Evolutionary conservation across 2,113 vertebrate species (phyloP).

Genomic region (Cebidichthys violaceus): DNA sequence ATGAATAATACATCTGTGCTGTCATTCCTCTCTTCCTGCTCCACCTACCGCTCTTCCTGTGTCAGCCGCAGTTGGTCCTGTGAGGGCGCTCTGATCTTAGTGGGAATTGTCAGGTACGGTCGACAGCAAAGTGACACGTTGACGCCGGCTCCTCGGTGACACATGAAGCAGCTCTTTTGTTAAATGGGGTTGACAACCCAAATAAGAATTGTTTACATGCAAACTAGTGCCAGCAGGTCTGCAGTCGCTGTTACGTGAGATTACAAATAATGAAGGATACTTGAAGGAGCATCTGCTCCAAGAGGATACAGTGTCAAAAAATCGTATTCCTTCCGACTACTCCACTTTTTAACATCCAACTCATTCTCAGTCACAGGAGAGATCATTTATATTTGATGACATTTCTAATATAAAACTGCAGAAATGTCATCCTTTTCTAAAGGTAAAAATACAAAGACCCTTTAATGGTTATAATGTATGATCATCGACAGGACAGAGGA

Average conservation of each 20-base stretch:
- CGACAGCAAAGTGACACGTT: slow-evolving; percentile 63
- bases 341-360: background rate
- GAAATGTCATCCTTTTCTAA: background rate
- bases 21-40: slow-evolving; percentile 70
- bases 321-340: background rate
- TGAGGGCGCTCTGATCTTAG: slow-evolving; percentile 67
- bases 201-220: slow-evolving; percentile 69
- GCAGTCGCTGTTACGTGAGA: background rate
- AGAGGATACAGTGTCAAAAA: background rate
- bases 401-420: background rate
- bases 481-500: slow-evolving; percentile 30
- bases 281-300: slow-evolving; percentile 22
- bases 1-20: slow-evolving; percentile 81
- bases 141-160: slow-evolving; percentile 48
- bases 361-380: background rate
- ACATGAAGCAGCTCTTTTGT: slow-evolving; percentile 41
- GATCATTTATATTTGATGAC: background rate
- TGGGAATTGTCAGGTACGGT: slow-evolving; percentile 71
- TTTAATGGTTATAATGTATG: background rate
- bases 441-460: background rate
- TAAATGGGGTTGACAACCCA: slow-evolving; percentile 60
- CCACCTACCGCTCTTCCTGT: slow-evolving; percentile 57
- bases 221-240: slow-evolving; percentile 49
- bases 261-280: slow-evolving; percentile 9
- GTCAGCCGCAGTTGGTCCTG: slow-evolving; percentile 58